Conservation (phyloP, 1,140 invertebrate species). For the Zaprionus davidi region DNA sequence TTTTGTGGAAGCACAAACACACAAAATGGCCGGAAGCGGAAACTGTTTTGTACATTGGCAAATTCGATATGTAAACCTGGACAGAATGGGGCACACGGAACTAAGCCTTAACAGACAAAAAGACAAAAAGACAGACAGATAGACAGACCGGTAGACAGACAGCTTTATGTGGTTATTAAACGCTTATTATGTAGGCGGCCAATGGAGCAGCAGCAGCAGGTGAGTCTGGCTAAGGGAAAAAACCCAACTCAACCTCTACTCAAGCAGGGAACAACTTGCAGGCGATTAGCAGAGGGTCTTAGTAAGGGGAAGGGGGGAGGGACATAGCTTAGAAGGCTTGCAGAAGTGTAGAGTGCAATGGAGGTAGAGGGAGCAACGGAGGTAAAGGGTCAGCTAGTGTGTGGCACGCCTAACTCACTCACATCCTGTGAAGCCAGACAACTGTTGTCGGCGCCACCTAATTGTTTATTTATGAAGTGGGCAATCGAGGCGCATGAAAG, state of each 20-base stretch:
- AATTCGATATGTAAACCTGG: constrained; percentile 51
- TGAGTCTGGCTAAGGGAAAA: not conserved
- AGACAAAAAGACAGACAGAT: constrained; percentile 12
- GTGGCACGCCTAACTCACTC: not conserved
- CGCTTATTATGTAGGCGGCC: constrained; percentile 42
- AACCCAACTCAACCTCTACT: constrained; percentile 14
- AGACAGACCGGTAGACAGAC: not conserved
- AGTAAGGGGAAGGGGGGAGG: not conserved
- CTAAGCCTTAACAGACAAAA: constrained; percentile 28
- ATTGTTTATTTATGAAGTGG: constrained; percentile 62
- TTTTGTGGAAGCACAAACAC: constrained; percentile 31
- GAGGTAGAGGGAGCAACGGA: no score
- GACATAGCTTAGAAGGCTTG: not conserved
- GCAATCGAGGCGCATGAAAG: constrained; percentile 37
- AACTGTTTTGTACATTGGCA: constrained; percentile 58
- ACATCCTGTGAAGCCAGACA: constrained; percentile 47
- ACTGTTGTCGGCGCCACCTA: constrained; percentile 43
- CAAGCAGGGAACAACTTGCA: constrained; percentile 13
- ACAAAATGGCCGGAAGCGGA: constrained; percentile 60
- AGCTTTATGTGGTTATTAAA: constrained; percentile 46
- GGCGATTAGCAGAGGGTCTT: constrained; percentile 47
- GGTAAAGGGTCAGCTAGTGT: constrained; percentile 1
- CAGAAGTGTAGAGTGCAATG: not conserved
- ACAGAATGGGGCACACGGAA: constrained; percentile 12
- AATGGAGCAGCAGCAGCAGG: constrained; percentile 16